Percentiles rank a stretch among this genome's conserved stretches.
These are phyloP conservation scores for Haliclona indistincta DNA, from an alignment of 37 sponge, comb jelly and placozoan genomes.

Conservation along the genomic window DNA sequence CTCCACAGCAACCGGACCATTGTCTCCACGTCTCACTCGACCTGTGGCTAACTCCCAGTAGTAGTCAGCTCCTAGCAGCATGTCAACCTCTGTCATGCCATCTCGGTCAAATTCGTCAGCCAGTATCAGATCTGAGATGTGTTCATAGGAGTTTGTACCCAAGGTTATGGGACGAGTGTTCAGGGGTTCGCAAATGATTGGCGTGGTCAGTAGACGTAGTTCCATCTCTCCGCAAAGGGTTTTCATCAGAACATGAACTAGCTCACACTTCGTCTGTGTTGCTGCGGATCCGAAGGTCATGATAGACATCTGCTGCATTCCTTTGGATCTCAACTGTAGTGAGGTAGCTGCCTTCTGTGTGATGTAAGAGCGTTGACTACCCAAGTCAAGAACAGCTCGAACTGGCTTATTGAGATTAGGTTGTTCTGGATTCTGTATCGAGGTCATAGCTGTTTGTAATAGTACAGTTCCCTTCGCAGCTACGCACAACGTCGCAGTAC, in stretches of 20 bases:
- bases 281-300: slow-evolving; percentile 21
- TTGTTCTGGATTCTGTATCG: not conserved
- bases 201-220: not conserved
- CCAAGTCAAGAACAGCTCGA: not conserved
- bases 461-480: not conserved
- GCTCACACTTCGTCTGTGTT: not conserved
- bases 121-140: not conserved
- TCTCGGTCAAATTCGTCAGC: not conserved
- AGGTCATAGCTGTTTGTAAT: not conserved
- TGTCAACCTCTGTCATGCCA: not conserved
- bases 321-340: not conserved
- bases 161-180: not conserved
- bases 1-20: slow-evolving; percentile 7
- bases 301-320: not conserved
- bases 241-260: not conserved
- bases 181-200: slow-evolving; percentile 2
- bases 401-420: not conserved
- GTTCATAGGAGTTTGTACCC: not conserved
- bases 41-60: slow-evolving; percentile 28
- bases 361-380: slow-evolving; percentile 32
- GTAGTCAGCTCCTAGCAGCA: slow-evolving; percentile 6
- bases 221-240: not conserved
- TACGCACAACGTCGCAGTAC: not conserved
- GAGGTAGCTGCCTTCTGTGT: slow-evolving; percentile 1
- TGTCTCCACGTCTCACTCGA: not conserved